These are phyloP conservation scores for Puma concolor DNA, from an alignment of 2,113 vertebrate species.

Conservation along the genomic window DNA sequence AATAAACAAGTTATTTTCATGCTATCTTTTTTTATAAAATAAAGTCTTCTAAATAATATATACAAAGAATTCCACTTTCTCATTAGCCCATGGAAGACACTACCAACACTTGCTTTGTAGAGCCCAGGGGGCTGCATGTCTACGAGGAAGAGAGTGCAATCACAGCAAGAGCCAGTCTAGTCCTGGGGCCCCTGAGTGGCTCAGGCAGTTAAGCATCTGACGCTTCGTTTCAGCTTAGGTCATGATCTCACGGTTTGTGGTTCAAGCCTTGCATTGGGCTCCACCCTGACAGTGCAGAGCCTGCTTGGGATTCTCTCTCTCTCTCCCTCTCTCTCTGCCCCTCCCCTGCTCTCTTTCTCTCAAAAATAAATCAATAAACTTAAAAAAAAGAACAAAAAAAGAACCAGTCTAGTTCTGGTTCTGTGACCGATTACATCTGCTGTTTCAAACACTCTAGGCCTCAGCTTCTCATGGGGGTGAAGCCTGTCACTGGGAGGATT, in stretches of 20 bases:
- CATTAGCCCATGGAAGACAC: background rate
- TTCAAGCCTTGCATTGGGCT: too few relatives aligned
- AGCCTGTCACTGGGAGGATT: background rate
- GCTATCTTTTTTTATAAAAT: background rate
- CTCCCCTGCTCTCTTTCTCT: too few relatives aligned
- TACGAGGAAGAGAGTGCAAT: background rate
- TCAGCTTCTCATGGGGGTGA: background rate
- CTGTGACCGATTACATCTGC: background rate
- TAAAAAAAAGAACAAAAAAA: too few relatives aligned
- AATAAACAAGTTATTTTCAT: slow-evolving; percentile 41
- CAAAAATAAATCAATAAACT: too few relatives aligned
- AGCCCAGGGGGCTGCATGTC: background rate
- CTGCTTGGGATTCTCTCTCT: too few relatives aligned
- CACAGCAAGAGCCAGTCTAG: background rate
- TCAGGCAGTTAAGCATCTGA: too few relatives aligned
- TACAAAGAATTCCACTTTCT: slow-evolving; percentile 12
- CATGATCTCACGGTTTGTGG: too few relatives aligned
- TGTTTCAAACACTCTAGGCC: background rate
- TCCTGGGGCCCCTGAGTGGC: background rate
- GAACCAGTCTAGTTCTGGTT: background rate
- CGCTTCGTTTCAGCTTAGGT: too few relatives aligned
- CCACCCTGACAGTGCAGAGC: too few relatives aligned
- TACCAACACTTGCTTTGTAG: background rate
- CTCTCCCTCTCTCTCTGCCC: too few relatives aligned
- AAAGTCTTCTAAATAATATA: slow-evolving; percentile 25